A percentile compares a stretch with the other conserved stretches of the same genome.
phyloP scores from a whole-genome alignment of 2,113 vertebrate species.

The Scytalopus superciliaris region DNA sequence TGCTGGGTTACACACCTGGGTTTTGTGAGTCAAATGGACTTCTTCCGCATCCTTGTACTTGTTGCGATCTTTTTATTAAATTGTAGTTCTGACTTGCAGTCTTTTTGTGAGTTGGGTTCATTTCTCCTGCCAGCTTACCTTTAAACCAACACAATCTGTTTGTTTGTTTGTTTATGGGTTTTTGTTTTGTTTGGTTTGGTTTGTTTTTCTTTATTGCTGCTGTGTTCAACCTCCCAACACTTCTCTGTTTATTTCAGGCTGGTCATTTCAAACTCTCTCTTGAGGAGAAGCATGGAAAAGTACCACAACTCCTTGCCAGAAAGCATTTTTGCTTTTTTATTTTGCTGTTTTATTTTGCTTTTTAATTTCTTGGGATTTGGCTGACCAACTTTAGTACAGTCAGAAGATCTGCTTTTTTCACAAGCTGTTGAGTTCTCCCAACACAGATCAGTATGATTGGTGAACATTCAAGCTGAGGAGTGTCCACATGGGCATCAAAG shows the following conservation, averaged over 20 bases:
- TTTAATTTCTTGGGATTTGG: neutral
- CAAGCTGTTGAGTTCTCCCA: neutral
- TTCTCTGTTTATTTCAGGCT: neutral
- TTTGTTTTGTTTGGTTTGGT: no score
- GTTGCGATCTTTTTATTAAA: no score
- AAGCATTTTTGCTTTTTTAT: no score
- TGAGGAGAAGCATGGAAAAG: neutral
- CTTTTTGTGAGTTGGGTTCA: no score
- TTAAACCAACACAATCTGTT: no score
- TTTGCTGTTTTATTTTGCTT: no score
- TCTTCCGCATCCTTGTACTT: no score
- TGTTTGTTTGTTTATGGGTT: no score
- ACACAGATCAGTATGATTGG: neutral
- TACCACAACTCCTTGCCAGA: neutral
- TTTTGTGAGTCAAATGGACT: no score
- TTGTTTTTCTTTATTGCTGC: neutral
- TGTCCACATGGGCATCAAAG: neutral
- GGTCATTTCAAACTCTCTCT: neutral
- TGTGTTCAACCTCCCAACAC: neutral
- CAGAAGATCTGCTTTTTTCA: neutral
- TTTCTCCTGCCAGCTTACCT: no score
- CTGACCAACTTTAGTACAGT: neutral
- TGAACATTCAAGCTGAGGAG: neutral
- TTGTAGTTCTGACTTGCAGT: no score
- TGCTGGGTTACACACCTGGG: no score